These are phyloP conservation scores for Epirrhoe alternata DNA, from an alignment of 2,888 invertebrate genomes.

Conservation along the genomic window DNA sequence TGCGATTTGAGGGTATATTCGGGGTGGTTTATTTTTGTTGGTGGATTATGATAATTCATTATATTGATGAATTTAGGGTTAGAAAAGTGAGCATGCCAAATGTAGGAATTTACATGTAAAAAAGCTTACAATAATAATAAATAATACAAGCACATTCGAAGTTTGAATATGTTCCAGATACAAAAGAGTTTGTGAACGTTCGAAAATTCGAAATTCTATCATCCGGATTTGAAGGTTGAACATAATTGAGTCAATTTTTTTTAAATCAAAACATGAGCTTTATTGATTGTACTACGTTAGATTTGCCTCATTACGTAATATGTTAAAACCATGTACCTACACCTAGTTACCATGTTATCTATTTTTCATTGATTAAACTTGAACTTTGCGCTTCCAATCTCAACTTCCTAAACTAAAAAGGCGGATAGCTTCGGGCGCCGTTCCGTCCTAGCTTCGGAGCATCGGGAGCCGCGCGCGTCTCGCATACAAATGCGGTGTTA, in stretches of 20 bases:
- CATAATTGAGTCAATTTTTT: too few species aligned
- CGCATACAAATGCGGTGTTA: conserved; percentile 67
- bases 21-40: conserved; percentile 1
- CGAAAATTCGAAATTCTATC: conserved; percentile 46
- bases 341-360: not conserved
- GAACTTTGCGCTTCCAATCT: conserved; percentile 17
- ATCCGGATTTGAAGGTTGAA: conserved; percentile 23
- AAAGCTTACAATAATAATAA: too few species aligned
- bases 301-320: too few species aligned
- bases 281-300: too few species aligned
- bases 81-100: not conserved
- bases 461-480: conserved; percentile 57
- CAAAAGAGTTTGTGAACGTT: conserved; percentile 37
- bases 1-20: conserved; percentile 15
- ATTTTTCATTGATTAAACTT: conserved; percentile 7
- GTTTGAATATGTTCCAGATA: conserved; percentile 42
- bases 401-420: conserved; percentile 30
- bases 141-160: conserved; percentile 59
- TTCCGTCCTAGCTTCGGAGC: conserved; percentile 65
- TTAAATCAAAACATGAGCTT: too few species aligned
- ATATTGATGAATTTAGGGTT: not conserved
- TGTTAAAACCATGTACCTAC: not conserved
- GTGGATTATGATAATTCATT: conserved; percentile 5
- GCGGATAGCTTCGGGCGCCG: conserved; percentile 34
- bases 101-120: not conserved